phyloP scores from a whole-genome alignment of 2,888 invertebrate genomes.

The Ophion ventricosus region DNA sequence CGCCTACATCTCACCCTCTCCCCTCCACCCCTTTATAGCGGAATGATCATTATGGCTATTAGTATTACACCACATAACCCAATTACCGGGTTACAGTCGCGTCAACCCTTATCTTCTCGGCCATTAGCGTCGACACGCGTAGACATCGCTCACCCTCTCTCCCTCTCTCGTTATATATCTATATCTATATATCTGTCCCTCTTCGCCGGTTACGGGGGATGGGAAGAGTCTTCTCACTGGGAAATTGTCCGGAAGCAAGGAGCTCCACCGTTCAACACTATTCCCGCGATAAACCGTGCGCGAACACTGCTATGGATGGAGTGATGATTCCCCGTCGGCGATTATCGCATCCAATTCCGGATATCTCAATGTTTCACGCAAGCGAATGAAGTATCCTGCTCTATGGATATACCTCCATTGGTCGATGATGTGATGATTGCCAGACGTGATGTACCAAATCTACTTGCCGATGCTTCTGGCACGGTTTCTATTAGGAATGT shows the following conservation, averaged over 20 bases:
- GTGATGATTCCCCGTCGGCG: background rate
- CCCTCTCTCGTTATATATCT: slow-evolving; percentile 3
- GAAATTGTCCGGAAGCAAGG: slow-evolving; percentile 63
- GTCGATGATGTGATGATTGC: background rate
- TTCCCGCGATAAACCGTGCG: slow-evolving; percentile 6
- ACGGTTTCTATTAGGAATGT: background rate
- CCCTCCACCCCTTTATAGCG: slow-evolving; percentile 24
- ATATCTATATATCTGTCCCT: background rate
- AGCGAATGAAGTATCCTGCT: background rate
- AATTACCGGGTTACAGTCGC: slow-evolving; percentile 73
- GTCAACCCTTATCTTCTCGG: slow-evolving; percentile 73
- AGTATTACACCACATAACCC: slow-evolving; percentile 73
- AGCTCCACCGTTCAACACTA: slow-evolving; percentile 29
- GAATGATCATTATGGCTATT: slow-evolving; percentile 72
- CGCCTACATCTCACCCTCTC: slow-evolving; percentile 12
- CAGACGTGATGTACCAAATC: background rate
- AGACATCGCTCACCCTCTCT: slow-evolving; percentile 30
- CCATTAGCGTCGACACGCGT: slow-evolving; percentile 72
- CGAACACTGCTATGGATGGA: slow-evolving; percentile 1
- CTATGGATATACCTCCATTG: background rate
- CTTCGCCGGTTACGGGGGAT: background rate
- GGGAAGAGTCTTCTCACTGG: slow-evolving; percentile 44
- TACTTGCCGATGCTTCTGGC: background rate
- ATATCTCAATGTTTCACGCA: background rate
- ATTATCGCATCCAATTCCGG: slow-evolving; percentile 3